Evolutionary conservation across 1,140 invertebrate species (phyloP), one percentile per base, ranked within the genome.

Genomic region (Listronotus oregonensis): DNA sequence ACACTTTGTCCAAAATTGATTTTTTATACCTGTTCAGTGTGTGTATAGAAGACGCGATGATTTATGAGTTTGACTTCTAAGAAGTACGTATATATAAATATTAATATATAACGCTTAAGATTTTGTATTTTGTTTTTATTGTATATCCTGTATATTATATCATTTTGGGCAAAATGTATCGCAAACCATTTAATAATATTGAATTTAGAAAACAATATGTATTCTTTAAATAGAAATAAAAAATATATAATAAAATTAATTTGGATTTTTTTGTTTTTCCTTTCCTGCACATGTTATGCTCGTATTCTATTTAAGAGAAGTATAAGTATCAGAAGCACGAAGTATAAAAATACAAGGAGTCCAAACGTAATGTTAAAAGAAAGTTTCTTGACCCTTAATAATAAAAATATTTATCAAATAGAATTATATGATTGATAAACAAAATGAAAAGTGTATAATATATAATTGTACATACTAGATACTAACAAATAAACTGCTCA

Each of bases 191-290:
- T 78, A 78, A 77, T 77, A 68, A 77, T 77, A 78, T 78, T 77
- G 73, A 78, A 70, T 78, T 77, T 78, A 78, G 77, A 78, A 73
- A 72, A 77, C 75, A 77, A 71, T 75, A 77, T 78, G 77, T 78
- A 78, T 78, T 78, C 77, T 78, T 78, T 78, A 75, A 77, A 78
- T 78, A 78, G 77, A 78, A 75, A 77, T 78, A 76, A 78, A 70
- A 72, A 61, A 66, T 68, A 71, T 71, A 68, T 67, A 66, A 61
- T 61, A 39, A 50, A n/a, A 18, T 27, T 11, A 50, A 9, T 27
- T 27, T 27, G 21, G 21, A 14, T 21, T 3, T 50, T 50, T 50
- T 50, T 9, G 10, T 50, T 50, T n/a, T 17, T n/a, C 27, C 12
- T 4, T 50, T 18, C 3, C 44, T 12, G n/a, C n/a, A n/a, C n/a